phyloP scores from a whole-genome alignment of 2,113 vertebrate species.

The Diadophis punctatus region DNA sequence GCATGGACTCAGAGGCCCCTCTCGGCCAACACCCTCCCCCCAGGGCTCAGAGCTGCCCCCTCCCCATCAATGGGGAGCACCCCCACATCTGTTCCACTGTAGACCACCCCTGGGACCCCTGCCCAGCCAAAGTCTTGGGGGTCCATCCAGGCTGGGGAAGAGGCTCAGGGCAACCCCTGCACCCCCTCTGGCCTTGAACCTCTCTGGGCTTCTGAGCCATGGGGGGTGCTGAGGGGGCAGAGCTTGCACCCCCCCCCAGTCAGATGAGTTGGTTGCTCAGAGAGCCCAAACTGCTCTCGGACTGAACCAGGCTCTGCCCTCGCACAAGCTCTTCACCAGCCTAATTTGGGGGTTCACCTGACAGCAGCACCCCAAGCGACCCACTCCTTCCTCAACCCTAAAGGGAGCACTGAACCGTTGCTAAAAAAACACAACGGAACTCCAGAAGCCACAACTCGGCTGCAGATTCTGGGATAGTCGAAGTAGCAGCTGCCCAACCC shows the following conservation, averaged over 20 bases:
- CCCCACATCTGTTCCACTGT: not conserved
- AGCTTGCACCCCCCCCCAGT: not conserved
- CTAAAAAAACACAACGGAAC: not conserved
- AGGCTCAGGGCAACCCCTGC: not conserved
- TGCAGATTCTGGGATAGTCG: not conserved
- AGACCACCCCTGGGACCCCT: not conserved
- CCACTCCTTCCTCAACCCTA: not conserved
- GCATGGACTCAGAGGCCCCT: not conserved
- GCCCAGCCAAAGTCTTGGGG: not conserved
- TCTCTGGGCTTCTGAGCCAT: not conserved
- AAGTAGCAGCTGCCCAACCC: fast-evolving
- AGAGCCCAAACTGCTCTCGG: not conserved
- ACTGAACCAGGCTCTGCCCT: not conserved
- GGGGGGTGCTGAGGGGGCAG: not conserved
- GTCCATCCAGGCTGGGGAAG: not conserved
- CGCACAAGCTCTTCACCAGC: not conserved
- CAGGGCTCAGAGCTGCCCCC: not conserved
- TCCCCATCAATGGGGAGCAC: not conserved
- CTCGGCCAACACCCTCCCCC: not conserved
- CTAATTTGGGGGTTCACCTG: not conserved
- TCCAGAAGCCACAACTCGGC: not conserved
- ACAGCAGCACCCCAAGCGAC: not conserved
- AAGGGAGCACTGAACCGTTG: not conserved
- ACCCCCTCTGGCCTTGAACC: not conserved
- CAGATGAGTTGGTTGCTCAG: not conserved